Conservation (phyloP, 2,797 vertebrate species). For the Urophycis tenuis region DNA sequence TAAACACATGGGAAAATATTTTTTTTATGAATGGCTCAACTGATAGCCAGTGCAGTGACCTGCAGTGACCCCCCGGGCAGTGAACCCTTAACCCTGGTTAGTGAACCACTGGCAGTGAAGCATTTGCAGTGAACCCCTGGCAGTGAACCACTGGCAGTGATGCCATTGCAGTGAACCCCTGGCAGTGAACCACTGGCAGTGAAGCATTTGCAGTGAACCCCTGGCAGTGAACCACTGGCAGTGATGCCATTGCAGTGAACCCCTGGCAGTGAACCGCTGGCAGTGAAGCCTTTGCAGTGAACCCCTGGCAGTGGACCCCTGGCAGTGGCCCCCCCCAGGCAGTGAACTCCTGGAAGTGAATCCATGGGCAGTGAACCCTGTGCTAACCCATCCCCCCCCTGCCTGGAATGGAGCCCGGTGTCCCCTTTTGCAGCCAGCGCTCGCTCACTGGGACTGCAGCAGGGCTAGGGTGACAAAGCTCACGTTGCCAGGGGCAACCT, state of each 20-base stretch:
- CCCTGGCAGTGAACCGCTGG: not conserved
- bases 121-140: not conserved
- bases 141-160: too few species aligned
- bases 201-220: not conserved
- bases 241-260: not conserved
- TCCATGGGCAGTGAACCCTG: not conserved
- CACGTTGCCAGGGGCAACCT: conserved; percentile 52
- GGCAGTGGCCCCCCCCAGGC: not conserved
- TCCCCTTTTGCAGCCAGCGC: conserved; percentile 33
- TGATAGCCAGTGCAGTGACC: too few species aligned
- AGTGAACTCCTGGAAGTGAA: too few species aligned
- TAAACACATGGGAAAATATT: too few species aligned
- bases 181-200: not conserved
- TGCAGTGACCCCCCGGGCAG: too few species aligned
- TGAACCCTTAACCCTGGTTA: not conserved
- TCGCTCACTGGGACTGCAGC: conserved; percentile 61
- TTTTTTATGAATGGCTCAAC: too few species aligned
- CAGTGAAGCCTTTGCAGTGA: not conserved
- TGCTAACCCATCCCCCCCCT: not conserved
- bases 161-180: not conserved
- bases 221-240: not conserved
- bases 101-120: too few species aligned
- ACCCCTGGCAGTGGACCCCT: not conserved
- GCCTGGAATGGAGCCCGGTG: conserved; percentile 20
- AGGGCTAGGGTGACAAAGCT: conserved; percentile 49